Evolutionary conservation across 1,140 invertebrate species (phyloP), one percentile per base, ranked within the genome.

Genomic region (Augochlora pura): DNA sequence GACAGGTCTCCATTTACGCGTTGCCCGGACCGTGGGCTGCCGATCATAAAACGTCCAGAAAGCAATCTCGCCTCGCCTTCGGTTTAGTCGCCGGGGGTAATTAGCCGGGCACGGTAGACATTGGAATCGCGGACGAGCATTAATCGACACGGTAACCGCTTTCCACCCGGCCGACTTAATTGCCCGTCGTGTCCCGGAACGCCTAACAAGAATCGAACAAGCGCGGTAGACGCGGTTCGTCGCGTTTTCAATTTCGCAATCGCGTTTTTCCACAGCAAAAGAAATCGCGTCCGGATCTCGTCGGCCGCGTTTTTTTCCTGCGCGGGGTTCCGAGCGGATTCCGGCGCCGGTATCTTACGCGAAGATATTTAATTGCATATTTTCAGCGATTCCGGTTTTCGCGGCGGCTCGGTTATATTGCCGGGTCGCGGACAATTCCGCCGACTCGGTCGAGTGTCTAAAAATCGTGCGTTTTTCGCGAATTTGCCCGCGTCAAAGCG

Each of bases 141-240:
- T 63, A 46, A 74, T 74, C 71, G 42, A 39, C 60, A 7, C 63
- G 16, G 21, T 74, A 49, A 74, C 42, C 10, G 71, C 46, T 64
- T 54, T 14, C 60, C 42, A n/a, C 46, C 49, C 49, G 23, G 27
- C 21, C 21, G 27, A 38, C 46, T 64, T 74, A 74, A 74, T 74
- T 74, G 27, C 62, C 64, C 60, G 72, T 54, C 23, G 14, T 8
- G 9, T 0, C 27, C 25, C 7, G 1, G 42, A 4, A 52, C 27
- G 16, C 42, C 62, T 74, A 74, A 54, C 62, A 9, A 54, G 27
- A 38, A 42, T 52, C 27, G 8, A 39, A 10, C n/a, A 9, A 38
- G 38, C 14, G 39, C 39, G 0, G n/a, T 0, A 46, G 42, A 18
- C 32, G 32, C 32, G 32, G 32, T 32, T 32, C 32, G 42, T 10